phyloP scores from a whole-genome alignment of 2,797 vertebrate species.

The Rhynchotus rufescens region DNA sequence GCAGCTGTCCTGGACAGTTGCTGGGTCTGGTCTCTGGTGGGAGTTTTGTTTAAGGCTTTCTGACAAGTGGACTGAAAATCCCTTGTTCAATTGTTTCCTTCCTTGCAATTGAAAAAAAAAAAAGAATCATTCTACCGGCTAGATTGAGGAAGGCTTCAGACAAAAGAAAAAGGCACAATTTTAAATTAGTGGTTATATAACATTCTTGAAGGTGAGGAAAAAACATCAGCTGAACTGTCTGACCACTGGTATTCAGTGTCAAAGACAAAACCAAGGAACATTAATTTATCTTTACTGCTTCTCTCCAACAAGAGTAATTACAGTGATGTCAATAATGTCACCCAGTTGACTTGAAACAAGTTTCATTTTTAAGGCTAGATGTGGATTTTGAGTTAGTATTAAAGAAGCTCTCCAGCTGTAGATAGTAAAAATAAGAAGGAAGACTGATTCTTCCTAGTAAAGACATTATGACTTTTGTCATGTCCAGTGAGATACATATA shows the following conservation, averaged over 20 bases:
- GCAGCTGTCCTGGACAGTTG: constrained; percentile 42
- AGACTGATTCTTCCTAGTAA: neutral
- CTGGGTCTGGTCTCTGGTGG: neutral
- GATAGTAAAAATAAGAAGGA: neutral
- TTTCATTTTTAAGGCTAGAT: neutral
- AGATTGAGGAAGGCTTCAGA: neutral
- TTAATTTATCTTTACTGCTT: neutral
- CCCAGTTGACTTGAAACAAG: neutral
- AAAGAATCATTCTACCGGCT: neutral
- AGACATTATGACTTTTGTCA: neutral
- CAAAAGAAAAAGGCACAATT: neutral
- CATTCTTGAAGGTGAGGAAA: neutral
- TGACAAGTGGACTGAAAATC: constrained; percentile 5
- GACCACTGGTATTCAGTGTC: neutral
- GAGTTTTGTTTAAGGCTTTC: constrained; percentile 6
- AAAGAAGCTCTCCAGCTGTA: neutral
- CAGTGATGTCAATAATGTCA: neutral
- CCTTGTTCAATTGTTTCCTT: neutral
- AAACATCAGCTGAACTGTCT: neutral
- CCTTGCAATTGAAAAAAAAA: neutral
- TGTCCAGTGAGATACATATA: neutral
- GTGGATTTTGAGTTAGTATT: neutral
- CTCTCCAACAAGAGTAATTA: neutral
- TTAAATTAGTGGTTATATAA: neutral
- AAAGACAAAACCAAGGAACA: neutral